These are phyloP conservation scores for Lordiphosa stackelbergi DNA, from an alignment of 1,140 invertebrate species.

Conservation along the genomic window DNA sequence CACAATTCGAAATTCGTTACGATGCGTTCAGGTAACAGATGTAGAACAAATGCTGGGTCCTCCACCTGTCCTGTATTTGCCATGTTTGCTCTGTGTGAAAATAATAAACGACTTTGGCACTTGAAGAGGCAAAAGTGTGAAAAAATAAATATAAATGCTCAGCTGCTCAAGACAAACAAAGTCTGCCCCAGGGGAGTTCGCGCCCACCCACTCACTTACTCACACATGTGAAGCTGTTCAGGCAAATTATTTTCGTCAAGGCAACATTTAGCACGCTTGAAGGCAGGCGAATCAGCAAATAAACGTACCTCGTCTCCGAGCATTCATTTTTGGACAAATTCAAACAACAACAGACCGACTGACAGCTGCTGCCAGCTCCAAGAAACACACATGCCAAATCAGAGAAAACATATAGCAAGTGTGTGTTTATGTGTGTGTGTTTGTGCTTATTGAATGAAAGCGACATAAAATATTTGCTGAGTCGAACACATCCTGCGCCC, in stretches of 20 bases:
- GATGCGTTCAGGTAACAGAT: constrained; percentile 8
- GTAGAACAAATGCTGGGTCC: constrained; percentile 5
- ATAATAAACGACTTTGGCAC: constrained; percentile 73
- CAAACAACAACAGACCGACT: constrained; percentile 42
- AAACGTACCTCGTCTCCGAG: constrained; percentile 39
- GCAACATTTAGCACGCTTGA: constrained; percentile 69
- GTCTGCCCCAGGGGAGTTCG: constrained; percentile 26
- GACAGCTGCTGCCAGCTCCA: constrained; percentile 38
- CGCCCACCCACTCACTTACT: constrained; percentile 16
- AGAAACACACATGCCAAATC: constrained; percentile 20
- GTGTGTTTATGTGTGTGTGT: constrained; percentile 13
- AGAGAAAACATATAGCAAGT: constrained; percentile 30
- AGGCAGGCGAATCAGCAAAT: constrained; percentile 69
- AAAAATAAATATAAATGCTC: constrained; percentile 64
- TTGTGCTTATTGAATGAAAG: constrained; percentile 20
- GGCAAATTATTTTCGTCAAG: constrained; percentile 67
- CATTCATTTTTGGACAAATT: constrained; percentile 60
- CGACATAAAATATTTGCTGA: constrained; percentile 43
- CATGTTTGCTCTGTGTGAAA: constrained; percentile 48
- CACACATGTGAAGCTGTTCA: constrained; percentile 32
- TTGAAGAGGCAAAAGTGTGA: constrained; percentile 56
- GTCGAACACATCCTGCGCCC: constrained; percentile 9
- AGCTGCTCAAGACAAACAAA: constrained; percentile 64
- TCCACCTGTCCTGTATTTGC: constrained; percentile 2
- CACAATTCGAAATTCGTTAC: constrained; percentile 1